phyloP scores from a whole-genome alignment of 2,888 invertebrate species.

The Drosophila mercatorum region DNA sequence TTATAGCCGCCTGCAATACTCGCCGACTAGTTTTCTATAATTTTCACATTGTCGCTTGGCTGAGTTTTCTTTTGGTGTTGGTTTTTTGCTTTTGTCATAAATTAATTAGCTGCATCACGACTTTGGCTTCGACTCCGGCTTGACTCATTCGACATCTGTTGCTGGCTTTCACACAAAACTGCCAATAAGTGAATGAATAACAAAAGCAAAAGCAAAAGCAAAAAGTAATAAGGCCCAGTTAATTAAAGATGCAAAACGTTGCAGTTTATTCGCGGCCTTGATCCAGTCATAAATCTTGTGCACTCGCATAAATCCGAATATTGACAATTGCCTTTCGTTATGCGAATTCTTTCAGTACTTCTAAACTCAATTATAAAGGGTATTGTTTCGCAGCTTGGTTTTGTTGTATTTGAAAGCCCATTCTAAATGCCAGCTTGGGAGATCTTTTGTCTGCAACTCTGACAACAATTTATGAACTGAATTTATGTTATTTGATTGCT shows the following conservation, averaged over 20 bases:
- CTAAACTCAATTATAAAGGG: constrained; percentile 25
- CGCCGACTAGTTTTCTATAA: constrained; percentile 28
- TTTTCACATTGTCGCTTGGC: constrained; percentile 58
- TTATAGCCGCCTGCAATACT: not conserved
- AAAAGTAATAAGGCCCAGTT: constrained; percentile 22
- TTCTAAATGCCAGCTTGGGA: constrained; percentile 14
- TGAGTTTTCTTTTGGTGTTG: constrained; percentile 53
- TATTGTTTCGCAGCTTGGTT: constrained; percentile 21
- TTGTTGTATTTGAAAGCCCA: not conserved
- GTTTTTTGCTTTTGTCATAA: constrained; percentile 51
- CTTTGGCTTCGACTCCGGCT: constrained; percentile 47
- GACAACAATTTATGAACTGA: constrained; percentile 12
- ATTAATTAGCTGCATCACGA: constrained; percentile 76
- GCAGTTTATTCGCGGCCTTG: constrained; percentile 32
- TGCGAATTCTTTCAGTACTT: not conserved
- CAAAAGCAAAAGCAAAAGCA: constrained; percentile 14
- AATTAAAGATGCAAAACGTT: constrained; percentile 38
- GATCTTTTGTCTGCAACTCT: constrained; percentile 1
- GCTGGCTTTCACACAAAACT: constrained; percentile 62
- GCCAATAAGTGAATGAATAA: constrained; percentile 37
- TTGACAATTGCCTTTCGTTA: constrained; percentile 15
- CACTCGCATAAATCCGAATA: constrained; percentile 19
- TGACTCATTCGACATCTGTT: constrained; percentile 32
- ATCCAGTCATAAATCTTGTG: constrained; percentile 21
- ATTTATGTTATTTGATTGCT: not conserved